phyloP scores from a whole-genome alignment of 2,113 vertebrate genomes.

The Datnioides undecimradiatus region DNA sequence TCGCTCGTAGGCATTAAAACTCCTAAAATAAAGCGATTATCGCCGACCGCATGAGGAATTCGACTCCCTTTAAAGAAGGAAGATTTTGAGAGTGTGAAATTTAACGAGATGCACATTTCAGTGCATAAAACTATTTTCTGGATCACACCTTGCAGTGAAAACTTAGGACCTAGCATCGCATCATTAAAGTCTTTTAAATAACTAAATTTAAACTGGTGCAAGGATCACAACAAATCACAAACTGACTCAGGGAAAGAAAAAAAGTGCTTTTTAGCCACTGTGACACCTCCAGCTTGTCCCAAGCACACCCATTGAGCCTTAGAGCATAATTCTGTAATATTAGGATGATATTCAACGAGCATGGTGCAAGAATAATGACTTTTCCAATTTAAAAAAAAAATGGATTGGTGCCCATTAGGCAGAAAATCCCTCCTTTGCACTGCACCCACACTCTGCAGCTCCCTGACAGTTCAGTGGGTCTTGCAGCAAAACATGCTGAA shows the following conservation, averaged over 20 bases:
- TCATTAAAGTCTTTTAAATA: not conserved
- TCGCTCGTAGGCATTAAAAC: conserved; percentile 10
- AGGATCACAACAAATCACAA: not conserved
- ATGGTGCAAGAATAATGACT: not conserved
- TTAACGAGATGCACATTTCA: conserved; percentile 1
- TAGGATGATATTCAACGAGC: not conserved
- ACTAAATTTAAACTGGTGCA: not conserved
- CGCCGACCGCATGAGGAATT: conserved; percentile 1
- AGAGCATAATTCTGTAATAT: not conserved
- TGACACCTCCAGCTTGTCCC: not conserved
- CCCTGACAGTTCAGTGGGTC: not conserved
- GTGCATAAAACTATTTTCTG: not conserved
- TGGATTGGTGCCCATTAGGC: not conserved
- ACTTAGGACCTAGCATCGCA: not conserved
- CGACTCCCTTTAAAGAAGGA: not conserved
- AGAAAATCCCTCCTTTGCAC: not conserved
- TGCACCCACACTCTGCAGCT: not conserved
- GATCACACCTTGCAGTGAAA: not conserved
- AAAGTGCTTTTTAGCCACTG: no score
- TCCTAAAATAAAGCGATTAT: conserved; percentile 32
- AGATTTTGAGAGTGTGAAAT: conserved; percentile 8
- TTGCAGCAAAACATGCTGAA: not conserved
- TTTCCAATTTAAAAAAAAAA: not conserved
- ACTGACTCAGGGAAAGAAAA: not conserved
- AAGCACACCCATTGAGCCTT: not conserved